Evolutionary conservation across 2,888 invertebrate species (phyloP), one percentile per base, ranked within the genome.

Genomic region (Latrodectus elegans): DNA sequence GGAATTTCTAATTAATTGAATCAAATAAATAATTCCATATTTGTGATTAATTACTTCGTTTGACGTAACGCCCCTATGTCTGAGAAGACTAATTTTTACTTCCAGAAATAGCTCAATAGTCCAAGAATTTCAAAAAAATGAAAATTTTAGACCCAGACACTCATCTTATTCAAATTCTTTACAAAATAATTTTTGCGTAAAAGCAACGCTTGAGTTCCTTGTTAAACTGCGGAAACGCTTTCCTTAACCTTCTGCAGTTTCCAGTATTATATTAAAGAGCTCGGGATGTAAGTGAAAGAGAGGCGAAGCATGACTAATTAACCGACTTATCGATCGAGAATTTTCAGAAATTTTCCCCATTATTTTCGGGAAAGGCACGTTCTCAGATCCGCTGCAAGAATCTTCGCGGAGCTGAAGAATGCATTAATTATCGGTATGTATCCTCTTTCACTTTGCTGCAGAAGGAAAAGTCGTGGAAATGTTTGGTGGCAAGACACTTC

Each of bases 261-360:
- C 49, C 51, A 49, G 71, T n/a, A 15, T 68, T 68, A 22, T 68
- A 68, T 68, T 68, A 71, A 51, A 71, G 71, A 51, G 71, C 10
- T 10, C 14, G 51, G 51, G 51, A 49, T 17, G 38, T 71, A 71
- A 71, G 71, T 71, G 71, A 71, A 71, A 38, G 71, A 38, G 38
- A 71, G 71, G 71, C 71, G 71, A 71, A 51, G 51, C 71, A 51
- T 71, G 71, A 71, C 71, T 71, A 71, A 71, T 71, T 71, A 71
- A 71, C 71, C 51, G 71, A 15, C n/a, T n/a, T 51, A 71, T 71
- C 71, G 71, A 71, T 71, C 71, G 9, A 11, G 12, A 15, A 10
- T 38, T 71, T 49, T 26, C 52, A 38, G 49, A 51, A 51, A 71
- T 15, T 51, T 14, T 71, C 15, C 9, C 26, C 14, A 14, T 26